Percentiles rank a stretch among this genome's conserved stretches.
phyloP scores from a whole-genome alignment of 2,888 invertebrate species.

The Pyrrhia umbra region DNA sequence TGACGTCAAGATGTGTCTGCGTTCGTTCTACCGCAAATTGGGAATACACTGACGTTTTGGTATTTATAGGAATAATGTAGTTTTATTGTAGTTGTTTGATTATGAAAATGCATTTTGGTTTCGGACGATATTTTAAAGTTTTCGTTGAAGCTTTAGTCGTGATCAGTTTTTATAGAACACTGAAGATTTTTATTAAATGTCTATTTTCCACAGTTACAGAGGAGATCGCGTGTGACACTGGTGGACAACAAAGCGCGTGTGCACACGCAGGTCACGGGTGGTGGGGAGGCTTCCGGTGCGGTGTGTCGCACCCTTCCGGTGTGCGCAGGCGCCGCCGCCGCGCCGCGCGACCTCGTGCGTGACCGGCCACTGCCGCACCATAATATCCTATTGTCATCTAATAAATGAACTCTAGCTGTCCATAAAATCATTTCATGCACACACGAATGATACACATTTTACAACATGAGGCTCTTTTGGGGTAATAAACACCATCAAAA shows the following conservation, averaged over 20 bases:
- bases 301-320: conserved; percentile 88
- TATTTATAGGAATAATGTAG: not conserved
- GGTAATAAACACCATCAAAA: conserved; percentile 41
- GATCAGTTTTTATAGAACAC: conserved; percentile 20
- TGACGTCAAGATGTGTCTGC: conserved; percentile 59
- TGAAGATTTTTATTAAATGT: conserved; percentile 12
- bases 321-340: conserved; percentile 78
- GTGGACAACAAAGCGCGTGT: conserved; percentile 79
- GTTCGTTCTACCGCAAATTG: conserved; percentile 50
- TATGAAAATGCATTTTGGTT: not conserved
- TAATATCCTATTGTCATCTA: conserved; percentile 82
- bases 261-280: conserved; percentile 81
- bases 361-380: conserved; percentile 74
- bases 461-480: conserved; percentile 45
- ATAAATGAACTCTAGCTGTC: conserved; percentile 76
- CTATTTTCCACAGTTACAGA: conserved; percentile 36
- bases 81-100: not conserved
- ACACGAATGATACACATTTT: conserved; percentile 36
- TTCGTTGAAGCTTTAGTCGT: conserved; percentile 8
- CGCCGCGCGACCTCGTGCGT: conserved; percentile 73
- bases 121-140: not conserved
- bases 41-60: conserved; percentile 21
- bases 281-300: conserved; percentile 82
- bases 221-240: conserved; percentile 77
- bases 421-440: conserved; percentile 69